Evolutionary conservation across 2,113 vertebrate species (phyloP), one percentile per base, ranked within the genome.

Genomic region (Lepus americanus): DNA sequence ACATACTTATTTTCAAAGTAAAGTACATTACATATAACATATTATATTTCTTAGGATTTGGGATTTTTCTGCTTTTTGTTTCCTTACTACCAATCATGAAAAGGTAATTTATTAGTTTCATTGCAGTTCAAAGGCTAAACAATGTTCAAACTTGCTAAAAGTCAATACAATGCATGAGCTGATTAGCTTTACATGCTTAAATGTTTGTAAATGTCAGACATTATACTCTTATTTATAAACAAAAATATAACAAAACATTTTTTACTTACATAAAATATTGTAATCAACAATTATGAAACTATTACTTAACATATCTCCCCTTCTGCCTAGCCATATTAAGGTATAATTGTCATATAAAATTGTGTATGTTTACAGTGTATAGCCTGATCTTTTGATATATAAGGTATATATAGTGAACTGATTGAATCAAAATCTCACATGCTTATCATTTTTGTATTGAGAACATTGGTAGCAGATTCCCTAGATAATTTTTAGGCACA

Each of bases 1-100:
- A 90, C 13, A n/a, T 36, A 81, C n/a, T 89, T 55, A 39, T 55
- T 92, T 89, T 33, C 23, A 89, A 84, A 51, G 49, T 69, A 81
- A 90, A 36, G 25, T 67, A 8, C 44, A 51, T 31, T 29, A 49
- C 53, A 29, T 44, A 51, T 61, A 10, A 49, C n/a, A 13, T 29
- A 51, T 23, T 53, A 3, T 16, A 20, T 63, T 20, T 95, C 31
- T 76, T 76, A 17, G 16, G n/a, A 55, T 67, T 90, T 74, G 22
- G 20, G 73, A 16, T 59, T 59, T 33, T 66, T 55, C 27, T 44
- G 8, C 27, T n/a, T 70, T 70, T 17, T 33, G 31, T 67, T 83
- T 79, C 55, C 17, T 55, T 79, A 5, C 17, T 25, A 33, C 22
- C 2, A 36, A 36, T 78, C 17, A 29, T 78, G 29, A 78, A 14